Base-by-base conservation (phyloP, 2,113 vertebrate genomes). In the Seriola quinqueradiata region DNA sequence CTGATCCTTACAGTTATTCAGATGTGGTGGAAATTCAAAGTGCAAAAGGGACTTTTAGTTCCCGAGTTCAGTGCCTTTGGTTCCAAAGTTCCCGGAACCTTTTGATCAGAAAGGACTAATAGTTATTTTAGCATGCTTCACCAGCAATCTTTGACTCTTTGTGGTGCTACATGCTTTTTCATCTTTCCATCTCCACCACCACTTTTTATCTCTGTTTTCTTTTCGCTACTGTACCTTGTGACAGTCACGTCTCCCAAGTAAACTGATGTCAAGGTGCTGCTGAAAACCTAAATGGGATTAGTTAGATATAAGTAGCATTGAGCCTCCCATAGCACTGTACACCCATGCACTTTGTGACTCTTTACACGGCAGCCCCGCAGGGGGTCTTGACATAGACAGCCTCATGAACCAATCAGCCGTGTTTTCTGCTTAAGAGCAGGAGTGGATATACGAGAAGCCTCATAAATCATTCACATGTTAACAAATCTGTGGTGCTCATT, bases 401-500 rank as follows among this genome's bases (percentile, higher is more conserved):
- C 67, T 75, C 79, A 23, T 81, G 79, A 42, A 79, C 86, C 81
- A 75, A 74, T 86, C 85, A 65, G 73, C 78, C 10, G 10, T 46
- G 46, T 89, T 87, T 84, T 91, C 84, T 79, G 81, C 75, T 60
- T 64, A 83, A 84, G 83, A 84, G 76, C 73, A 78, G 83, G 80
- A 79, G 69, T 77, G 74, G 89, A 89, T 52, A 92, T 28, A 75
- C 4, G 88, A 93, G 91, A 86, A 16, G 84, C 85, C 70, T 83
- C 84, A 87, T 94, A 25, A 90, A 94, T 90, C 86, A 92, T 92
- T 90, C 75, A 91, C 80, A 38, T 65, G 91, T 90, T 92, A 90
- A 90, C 89, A 94, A 94, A 94, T 92, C 92, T 93, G 89, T 89
- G 88, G 89, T 84, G 84, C 65, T 92, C 92, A 92, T 94, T 93